Evolutionary conservation across 1,140 invertebrate genomes (phyloP).

Genomic region (Heliothis virescens): DNA sequence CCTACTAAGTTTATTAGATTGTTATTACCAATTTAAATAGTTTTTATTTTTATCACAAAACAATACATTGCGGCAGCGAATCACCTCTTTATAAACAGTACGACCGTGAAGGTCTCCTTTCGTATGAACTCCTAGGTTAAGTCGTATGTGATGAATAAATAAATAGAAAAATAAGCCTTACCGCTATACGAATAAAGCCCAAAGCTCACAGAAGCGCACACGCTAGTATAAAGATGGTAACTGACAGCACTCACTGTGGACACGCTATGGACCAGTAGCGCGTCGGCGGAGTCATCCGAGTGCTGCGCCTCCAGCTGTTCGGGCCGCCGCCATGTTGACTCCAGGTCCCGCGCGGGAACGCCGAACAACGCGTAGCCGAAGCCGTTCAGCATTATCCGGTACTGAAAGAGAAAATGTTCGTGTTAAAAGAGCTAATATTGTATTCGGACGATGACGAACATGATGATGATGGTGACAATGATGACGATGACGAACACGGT

Average conservation of each 20-base stretch:
- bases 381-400: conserved; percentile 92
- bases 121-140: too few relatives aligned
- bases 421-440: not conserved
- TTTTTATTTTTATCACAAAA: too few relatives aligned
- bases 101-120: too few relatives aligned
- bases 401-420: conserved; percentile 85
- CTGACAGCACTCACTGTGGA: conserved; percentile 86
- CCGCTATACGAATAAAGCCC: conserved; percentile 22
- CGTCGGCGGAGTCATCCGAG: conserved; percentile 79
- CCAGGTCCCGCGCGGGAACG: conserved; percentile 90
- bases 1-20: too few relatives aligned
- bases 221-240: conserved; percentile 63
- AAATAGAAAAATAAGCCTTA: conserved; percentile 27
- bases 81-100: too few relatives aligned
- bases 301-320: conserved; percentile 87
- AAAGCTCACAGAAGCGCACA: conserved; percentile 56
- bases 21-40: too few relatives aligned
- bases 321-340: conserved; percentile 90
- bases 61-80: too few relatives aligned
- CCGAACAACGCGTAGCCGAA: conserved; percentile 92
- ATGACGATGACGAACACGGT: not conserved
- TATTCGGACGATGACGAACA: not conserved
- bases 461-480: too few relatives aligned
- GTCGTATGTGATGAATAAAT: too few relatives aligned
- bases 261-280: conserved; percentile 79